Evolutionary conservation across 2,888 invertebrate genomes (phyloP).

Genomic region (Argyresthia goedartella): DNA sequence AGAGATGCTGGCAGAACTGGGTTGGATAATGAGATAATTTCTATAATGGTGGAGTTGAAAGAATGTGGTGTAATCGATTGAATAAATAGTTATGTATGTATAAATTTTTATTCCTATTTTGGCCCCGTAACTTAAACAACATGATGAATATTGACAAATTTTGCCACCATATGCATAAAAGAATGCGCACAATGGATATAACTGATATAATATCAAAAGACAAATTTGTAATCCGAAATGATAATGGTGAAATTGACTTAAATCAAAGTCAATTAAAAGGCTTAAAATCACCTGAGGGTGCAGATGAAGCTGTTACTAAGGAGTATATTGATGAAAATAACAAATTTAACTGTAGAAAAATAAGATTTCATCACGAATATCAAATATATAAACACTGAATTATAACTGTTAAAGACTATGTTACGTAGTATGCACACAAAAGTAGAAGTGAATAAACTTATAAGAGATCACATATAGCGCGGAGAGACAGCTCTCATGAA

Average conservation of each 20-base stretch:
- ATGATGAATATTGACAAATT: no score
- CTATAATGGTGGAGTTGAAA: no score
- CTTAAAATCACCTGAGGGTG: no score
- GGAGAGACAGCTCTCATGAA: no score
- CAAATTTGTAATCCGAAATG: not conserved
- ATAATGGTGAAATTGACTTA: not conserved
- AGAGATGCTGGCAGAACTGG: slow-evolving; percentile 15
- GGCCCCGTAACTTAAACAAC: no score
- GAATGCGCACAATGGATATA: not conserved
- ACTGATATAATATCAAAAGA: not conserved
- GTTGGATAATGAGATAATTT: no score
- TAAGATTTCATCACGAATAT: not conserved
- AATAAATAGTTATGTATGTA: no score
- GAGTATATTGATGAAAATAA: not conserved
- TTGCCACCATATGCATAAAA: no score
- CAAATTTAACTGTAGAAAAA: not conserved
- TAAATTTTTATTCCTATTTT: no score
- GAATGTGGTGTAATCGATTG: no score
- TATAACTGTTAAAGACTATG: not conserved
- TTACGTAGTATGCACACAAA: not conserved
- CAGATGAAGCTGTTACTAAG: no score
- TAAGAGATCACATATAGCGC: no score
- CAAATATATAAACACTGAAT: not conserved
- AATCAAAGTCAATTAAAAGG: not conserved
- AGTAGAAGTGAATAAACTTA: not conserved